Evolutionary conservation across 2,888 invertebrate genomes (phyloP), one percentile per base, ranked within the genome.

Genomic region (Heteromyza rotundicornis): DNA sequence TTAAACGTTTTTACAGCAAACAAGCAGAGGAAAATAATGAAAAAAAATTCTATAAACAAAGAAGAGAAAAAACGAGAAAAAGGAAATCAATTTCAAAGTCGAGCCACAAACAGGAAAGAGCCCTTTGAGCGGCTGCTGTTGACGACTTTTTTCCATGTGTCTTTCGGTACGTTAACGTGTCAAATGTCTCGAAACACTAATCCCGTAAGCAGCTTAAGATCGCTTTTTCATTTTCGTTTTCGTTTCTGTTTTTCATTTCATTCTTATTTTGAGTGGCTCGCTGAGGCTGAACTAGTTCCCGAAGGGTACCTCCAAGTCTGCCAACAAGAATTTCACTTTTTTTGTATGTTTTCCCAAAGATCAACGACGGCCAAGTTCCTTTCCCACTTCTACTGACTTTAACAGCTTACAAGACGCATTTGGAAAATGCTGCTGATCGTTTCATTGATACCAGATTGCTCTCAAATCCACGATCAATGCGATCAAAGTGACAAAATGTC

Each of bases 131-230:
- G 19, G 19, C 47, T 47, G 17, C 20, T 2, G 47, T 20, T 47
- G 47, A 47, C 47, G 17, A 19, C 14, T 50, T 20, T 57, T 62
- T 22, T 65, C 61, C 57, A 60, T 59, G 44, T 8, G 16, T 32
- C 35, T 67, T 63, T 64, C 71, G 68, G 69, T 68, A 75, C 69
- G 75, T 65, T 76, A 74, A 74, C 74, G 78, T 78, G 77, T 78
- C 77, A 77, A 78, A 77, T 75, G 78, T 75, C 78, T 77, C 70
- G 74, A 77, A 73, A 80, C 76, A 77, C 68, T 79, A 79, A 79
- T 79, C 80, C 75, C 70, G 77, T 79, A 79, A 79, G 78, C 80
- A 74, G 79, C 80, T 79, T 79, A 79, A 73, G 40, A 35, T 19
- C 53, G 35, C 35, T n/a, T n/a, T n/a, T n/a, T n/a, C n/a, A n/a